phyloP scores from a whole-genome alignment of 2,888 invertebrate species.

The Megalurothrips usitatus region DNA sequence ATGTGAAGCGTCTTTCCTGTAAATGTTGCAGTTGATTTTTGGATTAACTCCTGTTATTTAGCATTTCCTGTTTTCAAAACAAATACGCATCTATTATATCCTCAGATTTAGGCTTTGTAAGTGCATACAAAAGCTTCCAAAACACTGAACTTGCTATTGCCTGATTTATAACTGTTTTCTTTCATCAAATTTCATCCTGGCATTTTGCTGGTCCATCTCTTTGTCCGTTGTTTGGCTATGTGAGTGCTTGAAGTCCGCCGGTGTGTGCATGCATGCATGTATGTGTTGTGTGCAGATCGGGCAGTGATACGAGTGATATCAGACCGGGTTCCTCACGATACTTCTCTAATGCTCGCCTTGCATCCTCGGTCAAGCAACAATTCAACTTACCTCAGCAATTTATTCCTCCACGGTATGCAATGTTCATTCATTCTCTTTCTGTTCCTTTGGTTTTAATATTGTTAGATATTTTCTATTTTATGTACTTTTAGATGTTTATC shows the following conservation, averaged over 20 bases:
- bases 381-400: slow-evolving; percentile 13
- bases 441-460: neutral
- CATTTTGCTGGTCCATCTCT: neutral
- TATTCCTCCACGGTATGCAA: slow-evolving; percentile 20
- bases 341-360: neutral
- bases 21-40: neutral
- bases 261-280: slow-evolving; percentile 24
- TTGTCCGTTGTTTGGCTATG: neutral
- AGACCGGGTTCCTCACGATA: slow-evolving; percentile 12
- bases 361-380: slow-evolving; percentile 11
- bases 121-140: neutral
- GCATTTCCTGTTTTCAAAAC: neutral
- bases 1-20: neutral
- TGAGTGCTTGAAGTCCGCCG: neutral
- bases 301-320: slow-evolving; percentile 26
- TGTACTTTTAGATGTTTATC: neutral
- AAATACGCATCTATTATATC: neutral
- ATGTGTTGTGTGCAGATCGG: slow-evolving; percentile 24
- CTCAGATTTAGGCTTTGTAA: neutral
- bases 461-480: neutral
- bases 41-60: neutral
- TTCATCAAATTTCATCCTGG: neutral
- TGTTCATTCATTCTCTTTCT: slow-evolving; percentile 9
- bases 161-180: neutral
- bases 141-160: neutral